Base-by-base conservation (phyloP, 2,797 vertebrate species). In the Megaceryle alcyon region DNA sequence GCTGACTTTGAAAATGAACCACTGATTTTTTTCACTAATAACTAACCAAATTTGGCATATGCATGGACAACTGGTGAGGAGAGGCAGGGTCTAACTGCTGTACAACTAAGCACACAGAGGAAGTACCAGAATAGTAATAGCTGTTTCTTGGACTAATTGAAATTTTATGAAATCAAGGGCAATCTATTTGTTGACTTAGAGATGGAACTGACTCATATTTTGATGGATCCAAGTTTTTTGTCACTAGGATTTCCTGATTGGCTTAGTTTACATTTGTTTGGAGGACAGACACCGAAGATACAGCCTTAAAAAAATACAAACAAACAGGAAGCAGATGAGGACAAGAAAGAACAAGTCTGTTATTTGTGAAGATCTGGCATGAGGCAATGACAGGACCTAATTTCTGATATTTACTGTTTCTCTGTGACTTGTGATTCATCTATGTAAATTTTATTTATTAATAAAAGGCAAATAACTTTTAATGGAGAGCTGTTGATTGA, bases 381-480 rank as follows among this genome's bases (percentile, higher is more conserved):
- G 43, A 82, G 31, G 49, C 54, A 92, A 90, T 59, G 54, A 78
- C 12, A 86, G 15, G 54, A 88, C 53, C 51, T 75, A 59, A 88
- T 94, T 94, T 87, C 78, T 86, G 16, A 31, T 82, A 54, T 86
- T 90, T 86, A 44, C 13, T 66, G n/a, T 7, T 86, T 86, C 90
- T 61, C 63, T 92, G n/a, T 69, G n/a, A 43, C 37, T 89, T 80
- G 53, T 68, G 76, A 94, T 69, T 93, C 51, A 83, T 46, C 69
- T 69, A 54, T 78, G 57, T 54, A 94, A 61, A 89, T 87, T 82
- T 69, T 88, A 89, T 92, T 93, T 94, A 51, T 71, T 88, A 94
- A 89, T 44, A 93, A 82, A 90, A 91, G 61, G 25, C 59, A 91
- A 90, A 75, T 82, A 70, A 51, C 89, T 87, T 93, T 66, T 78